Percentiles rank a stretch among this genome's conserved stretches.
Evolutionary conservation across 2,888 invertebrate species (phyloP).

Genomic region (Chrysodeixis includens): DNA sequence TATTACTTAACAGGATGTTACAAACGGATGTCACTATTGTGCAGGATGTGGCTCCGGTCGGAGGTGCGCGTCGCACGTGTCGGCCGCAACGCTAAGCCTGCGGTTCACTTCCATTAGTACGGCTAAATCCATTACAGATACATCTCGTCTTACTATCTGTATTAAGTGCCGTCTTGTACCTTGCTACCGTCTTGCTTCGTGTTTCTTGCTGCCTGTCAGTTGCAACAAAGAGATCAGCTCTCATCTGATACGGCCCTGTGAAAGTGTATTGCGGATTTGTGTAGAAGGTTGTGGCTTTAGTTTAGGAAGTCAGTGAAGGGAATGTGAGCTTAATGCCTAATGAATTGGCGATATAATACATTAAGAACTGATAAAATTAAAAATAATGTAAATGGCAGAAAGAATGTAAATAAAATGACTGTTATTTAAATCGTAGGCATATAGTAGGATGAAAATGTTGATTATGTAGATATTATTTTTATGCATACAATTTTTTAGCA

Average conservation of each 20-base stretch:
- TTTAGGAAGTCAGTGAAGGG: neutral
- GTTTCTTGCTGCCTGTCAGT: slow-evolving; percentile 19
- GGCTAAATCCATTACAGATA: slow-evolving; percentile 80
- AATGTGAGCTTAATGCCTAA: neutral
- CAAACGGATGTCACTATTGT: slow-evolving; percentile 65
- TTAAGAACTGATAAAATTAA: no score
- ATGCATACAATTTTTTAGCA: no score
- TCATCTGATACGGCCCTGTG: slow-evolving; percentile 18
- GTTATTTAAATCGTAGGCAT: no score
- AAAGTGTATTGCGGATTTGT: slow-evolving; percentile 24
- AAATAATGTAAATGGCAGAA: no score
- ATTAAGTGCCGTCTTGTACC: slow-evolving; percentile 42
- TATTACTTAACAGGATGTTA: slow-evolving; percentile 27
- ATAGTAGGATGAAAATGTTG: no score
- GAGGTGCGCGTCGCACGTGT: slow-evolving; percentile 63
- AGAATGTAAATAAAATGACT: no score
- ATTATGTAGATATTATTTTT: no score
- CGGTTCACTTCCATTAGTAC: slow-evolving; percentile 83
- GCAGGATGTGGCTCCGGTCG: slow-evolving; percentile 65
- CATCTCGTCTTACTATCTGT: slow-evolving; percentile 62
- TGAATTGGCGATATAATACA: no score
- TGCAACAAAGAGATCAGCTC: slow-evolving; percentile 9
- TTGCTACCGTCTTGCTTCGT: slow-evolving; percentile 3
- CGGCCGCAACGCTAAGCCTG: slow-evolving; percentile 79
- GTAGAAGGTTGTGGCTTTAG: neutral